Conservation (phyloP, 1,140 invertebrate species). For the Sycobia sp. region DNA sequence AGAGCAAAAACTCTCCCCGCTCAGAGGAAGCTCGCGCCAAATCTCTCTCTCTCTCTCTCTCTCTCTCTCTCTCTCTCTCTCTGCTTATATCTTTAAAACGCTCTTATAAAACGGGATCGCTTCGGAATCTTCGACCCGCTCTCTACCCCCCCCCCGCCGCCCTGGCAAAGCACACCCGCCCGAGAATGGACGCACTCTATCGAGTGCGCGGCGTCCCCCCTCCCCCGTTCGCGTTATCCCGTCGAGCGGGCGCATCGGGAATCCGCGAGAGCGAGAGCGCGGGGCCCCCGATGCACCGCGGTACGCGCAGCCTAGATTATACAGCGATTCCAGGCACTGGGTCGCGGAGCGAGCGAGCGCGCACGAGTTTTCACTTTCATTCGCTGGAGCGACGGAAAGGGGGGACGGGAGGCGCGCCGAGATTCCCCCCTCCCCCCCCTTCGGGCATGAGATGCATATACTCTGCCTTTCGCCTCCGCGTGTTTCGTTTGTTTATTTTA, state of each 20-base stretch:
- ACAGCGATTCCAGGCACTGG: constrained; percentile 54
- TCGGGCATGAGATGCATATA: background rate
- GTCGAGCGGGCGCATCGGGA: too few relatives aligned
- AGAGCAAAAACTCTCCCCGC: too few relatives aligned
- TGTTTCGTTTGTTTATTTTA: constrained; percentile 34
- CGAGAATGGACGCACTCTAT: too few relatives aligned
- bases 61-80: background rate
- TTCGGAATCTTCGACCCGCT: too few relatives aligned
- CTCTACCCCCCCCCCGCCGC: too few relatives aligned
- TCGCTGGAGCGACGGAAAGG: background rate
- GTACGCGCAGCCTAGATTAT: constrained; percentile 57
- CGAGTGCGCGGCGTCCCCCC: too few relatives aligned
- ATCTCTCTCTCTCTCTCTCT: background rate
- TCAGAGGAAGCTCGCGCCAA: background rate
- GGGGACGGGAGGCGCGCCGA: background rate
- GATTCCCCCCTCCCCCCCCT: constrained; percentile 3
- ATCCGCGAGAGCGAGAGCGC: background rate
- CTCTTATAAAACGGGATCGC: too few relatives aligned
- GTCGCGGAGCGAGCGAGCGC: constrained; percentile 53
- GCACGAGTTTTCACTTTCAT: constrained; percentile 61
- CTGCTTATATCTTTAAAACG: background rate
- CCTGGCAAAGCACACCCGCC: too few relatives aligned
- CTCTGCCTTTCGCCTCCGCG: background rate
- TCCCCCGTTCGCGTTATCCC: too few relatives aligned
- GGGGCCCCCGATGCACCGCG: background rate